Evolutionary conservation across 1,140 invertebrate genomes (phyloP).

Genomic region (Fopius arisanus): DNA sequence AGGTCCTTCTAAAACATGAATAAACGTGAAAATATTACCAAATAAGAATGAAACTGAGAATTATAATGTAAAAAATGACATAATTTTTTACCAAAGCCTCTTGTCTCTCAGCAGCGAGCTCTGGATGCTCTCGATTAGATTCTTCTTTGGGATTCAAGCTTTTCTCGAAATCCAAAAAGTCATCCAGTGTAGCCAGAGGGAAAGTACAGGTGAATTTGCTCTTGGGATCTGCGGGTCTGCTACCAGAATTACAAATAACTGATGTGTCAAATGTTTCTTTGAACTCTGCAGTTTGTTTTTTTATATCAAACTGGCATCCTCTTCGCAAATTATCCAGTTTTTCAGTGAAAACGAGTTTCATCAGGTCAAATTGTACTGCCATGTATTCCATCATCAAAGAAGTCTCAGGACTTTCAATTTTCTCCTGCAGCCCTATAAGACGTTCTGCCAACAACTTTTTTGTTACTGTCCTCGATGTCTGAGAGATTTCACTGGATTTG

Average conservation of each 20-base stretch:
- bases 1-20: neutral
- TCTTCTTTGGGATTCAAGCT: neutral
- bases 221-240: neutral
- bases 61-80: neutral
- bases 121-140: neutral
- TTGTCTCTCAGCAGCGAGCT: neutral
- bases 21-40: neutral
- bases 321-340: neutral
- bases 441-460: neutral
- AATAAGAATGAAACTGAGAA: neutral
- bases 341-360: neutral
- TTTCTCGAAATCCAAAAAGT: neutral
- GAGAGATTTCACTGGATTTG: no score
- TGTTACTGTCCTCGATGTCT: neutral
- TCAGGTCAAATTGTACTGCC: neutral
- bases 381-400: neutral
- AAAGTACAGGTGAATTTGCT: neutral
- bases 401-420: neutral
- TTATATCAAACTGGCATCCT: neutral
- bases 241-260: neutral
- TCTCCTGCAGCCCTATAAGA: neutral
- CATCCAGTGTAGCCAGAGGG: neutral
- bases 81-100: neutral
- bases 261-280: neutral
- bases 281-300: neutral